A percentile compares a stretch with the other conserved stretches of the same genome.
phyloP scores from a whole-genome alignment of 2,888 invertebrate species.

The Agriopis aurantiaria region DNA sequence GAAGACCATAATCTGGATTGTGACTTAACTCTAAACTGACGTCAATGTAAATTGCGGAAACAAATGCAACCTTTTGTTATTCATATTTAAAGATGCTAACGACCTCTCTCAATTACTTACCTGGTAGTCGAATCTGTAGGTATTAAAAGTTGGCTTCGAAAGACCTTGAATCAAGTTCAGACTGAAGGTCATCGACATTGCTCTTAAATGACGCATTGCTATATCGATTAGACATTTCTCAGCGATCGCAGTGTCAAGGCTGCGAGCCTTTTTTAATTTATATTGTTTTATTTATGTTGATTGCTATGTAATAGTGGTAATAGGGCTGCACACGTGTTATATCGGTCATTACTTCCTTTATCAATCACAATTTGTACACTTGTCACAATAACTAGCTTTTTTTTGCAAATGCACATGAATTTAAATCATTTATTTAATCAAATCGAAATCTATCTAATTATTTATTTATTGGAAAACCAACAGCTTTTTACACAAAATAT shows the following conservation, averaged over 20 bases:
- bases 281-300: conserved; percentile 20
- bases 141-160: conserved; percentile 60
- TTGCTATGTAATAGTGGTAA: conserved; percentile 13
- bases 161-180: conserved; percentile 67
- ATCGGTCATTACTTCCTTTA: conserved; percentile 9
- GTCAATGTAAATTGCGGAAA: conserved; percentile 35
- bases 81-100: conserved; percentile 59
- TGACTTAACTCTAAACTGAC: background rate
- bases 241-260: conserved; percentile 78
- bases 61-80: conserved; percentile 41
- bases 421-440: background rate
- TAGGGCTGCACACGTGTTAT: conserved; percentile 14
- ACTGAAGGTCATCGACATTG: conserved; percentile 80
- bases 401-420: too few relatives aligned
- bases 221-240: conserved; percentile 75
- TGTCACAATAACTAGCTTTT: background rate
- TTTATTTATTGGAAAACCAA: too few relatives aligned
- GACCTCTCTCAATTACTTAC: conserved; percentile 63
- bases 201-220: conserved; percentile 74
- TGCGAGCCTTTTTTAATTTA: conserved; percentile 46
- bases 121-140: conserved; percentile 48
- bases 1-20: background rate
- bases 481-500: too few relatives aligned
- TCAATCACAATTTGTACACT: background rate
- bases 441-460: background rate